A percentile compares a stretch with the other conserved stretches of the same genome.
Evolutionary conservation across 2,797 vertebrate genomes (phyloP).

Genomic region (Tolypeutes matacus): DNA sequence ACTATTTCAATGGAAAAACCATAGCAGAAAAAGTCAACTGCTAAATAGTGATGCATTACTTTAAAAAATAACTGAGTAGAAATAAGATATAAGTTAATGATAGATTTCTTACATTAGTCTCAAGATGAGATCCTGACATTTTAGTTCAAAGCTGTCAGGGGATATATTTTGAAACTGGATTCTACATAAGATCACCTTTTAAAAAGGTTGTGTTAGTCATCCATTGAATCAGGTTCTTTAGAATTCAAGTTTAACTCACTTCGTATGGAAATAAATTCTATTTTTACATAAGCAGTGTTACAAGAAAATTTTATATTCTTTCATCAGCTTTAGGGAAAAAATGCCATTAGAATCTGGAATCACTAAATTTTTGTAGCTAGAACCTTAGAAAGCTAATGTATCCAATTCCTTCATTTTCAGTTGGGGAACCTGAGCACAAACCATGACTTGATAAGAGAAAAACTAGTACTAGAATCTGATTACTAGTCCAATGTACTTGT

Average conservation of each 20-base stretch:
- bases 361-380: neutral
- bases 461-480: neutral
- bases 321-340: slow-evolving; percentile 57
- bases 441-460: slow-evolving; percentile 15
- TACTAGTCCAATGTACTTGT: slow-evolving; percentile 14
- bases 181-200: slow-evolving; percentile 53
- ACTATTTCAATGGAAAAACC: slow-evolving; percentile 46
- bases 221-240: slow-evolving; percentile 69
- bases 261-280: slow-evolving; percentile 67
- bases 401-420: slow-evolving; percentile 25
- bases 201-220: slow-evolving; percentile 71
- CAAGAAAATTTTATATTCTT: slow-evolving; percentile 66
- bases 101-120: slow-evolving; percentile 55
- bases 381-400: slow-evolving; percentile 32
- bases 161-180: slow-evolving; percentile 62
- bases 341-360: slow-evolving; percentile 50
- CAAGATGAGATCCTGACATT: slow-evolving; percentile 46
- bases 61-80: slow-evolving; percentile 59
- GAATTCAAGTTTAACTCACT: slow-evolving; percentile 69
- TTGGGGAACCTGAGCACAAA: neutral
- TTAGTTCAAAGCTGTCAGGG: slow-evolving; percentile 60
- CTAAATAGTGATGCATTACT: slow-evolving; percentile 34
- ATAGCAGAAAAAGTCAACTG: slow-evolving; percentile 54
- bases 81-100: slow-evolving; percentile 56
- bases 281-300: slow-evolving; percentile 70